These are phyloP conservation scores for Alethe castanea DNA, from an alignment of 2,113 vertebrate genomes.

Conservation along the genomic window DNA sequence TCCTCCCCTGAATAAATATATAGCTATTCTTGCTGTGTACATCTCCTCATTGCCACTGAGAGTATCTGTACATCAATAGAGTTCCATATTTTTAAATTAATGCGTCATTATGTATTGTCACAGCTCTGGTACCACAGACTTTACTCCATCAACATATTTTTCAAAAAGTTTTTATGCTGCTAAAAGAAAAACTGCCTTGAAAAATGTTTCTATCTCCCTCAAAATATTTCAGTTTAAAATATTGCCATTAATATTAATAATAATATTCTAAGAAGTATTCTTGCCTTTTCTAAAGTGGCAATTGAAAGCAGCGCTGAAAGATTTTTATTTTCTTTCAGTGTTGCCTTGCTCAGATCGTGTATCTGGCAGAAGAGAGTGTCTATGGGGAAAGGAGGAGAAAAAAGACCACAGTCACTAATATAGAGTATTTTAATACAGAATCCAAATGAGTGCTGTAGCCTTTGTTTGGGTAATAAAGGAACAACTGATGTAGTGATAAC, in stretches of 20 bases:
- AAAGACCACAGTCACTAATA: not conserved
- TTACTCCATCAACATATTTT: not conserved
- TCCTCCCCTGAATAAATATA: not conserved
- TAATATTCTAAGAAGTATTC: not conserved
- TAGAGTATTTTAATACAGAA: not conserved
- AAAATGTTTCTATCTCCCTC: not conserved
- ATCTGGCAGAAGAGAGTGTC: not conserved
- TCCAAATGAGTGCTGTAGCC: not conserved
- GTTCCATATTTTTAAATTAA: not conserved
- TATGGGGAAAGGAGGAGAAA: not conserved
- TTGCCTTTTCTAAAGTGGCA: not conserved
- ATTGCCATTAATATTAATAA: not conserved
- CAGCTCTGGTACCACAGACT: not conserved
- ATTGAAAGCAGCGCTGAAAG: not conserved
- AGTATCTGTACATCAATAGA: not conserved
- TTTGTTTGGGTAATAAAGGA: conserved; percentile 22
- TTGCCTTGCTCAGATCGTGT: not conserved
- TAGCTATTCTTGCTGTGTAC: not conserved
- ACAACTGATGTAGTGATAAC: not conserved
- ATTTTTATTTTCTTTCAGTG: not conserved
- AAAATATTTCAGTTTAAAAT: not conserved
- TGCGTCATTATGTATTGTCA: not conserved
- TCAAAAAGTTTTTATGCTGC: not conserved
- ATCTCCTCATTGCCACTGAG: not conserved
- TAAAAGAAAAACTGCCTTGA: not conserved